phyloP scores from a whole-genome alignment of 2,797 vertebrate genomes.

The Simalia tracyae region DNA sequence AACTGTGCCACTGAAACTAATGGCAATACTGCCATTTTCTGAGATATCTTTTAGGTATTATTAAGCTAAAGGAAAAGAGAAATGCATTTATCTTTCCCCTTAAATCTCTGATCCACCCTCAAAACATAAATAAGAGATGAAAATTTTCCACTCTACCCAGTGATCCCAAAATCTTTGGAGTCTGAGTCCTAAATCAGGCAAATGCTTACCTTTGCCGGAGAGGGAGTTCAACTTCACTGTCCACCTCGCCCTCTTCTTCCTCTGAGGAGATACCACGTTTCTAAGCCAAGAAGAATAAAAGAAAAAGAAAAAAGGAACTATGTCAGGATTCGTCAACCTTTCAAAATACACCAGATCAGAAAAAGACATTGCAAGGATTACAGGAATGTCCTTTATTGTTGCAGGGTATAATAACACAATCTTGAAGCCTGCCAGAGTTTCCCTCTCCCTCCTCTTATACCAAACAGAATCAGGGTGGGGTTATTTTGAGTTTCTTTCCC shows the following conservation, averaged over 20 bases:
- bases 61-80: background rate
- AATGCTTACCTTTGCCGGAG: slow-evolving; percentile 83
- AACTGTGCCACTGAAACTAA: background rate
- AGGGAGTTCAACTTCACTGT: slow-evolving; percentile 92
- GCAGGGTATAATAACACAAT: background rate
- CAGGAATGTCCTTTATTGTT: background rate
- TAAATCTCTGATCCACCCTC: background rate
- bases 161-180: background rate
- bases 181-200: background rate
- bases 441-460: background rate
- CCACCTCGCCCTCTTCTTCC: slow-evolving; percentile 94
- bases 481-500: background rate
- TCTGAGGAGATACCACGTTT: slow-evolving; percentile 91
- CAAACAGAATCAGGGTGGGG: background rate
- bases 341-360: background rate
- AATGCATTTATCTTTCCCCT: background rate
- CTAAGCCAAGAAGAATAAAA: slow-evolving; percentile 45
- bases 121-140: background rate
- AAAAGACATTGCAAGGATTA: background rate
- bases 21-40: background rate
- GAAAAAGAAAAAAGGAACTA: background rate
- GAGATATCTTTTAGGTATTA: background rate
- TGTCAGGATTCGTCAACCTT: background rate
- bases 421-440: background rate
- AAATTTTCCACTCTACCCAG: background rate